Percentiles rank a stretch among this genome's conserved stretches.
Conservation (phyloP, 2,888 invertebrate species). For the Carabus problematicus region DNA sequence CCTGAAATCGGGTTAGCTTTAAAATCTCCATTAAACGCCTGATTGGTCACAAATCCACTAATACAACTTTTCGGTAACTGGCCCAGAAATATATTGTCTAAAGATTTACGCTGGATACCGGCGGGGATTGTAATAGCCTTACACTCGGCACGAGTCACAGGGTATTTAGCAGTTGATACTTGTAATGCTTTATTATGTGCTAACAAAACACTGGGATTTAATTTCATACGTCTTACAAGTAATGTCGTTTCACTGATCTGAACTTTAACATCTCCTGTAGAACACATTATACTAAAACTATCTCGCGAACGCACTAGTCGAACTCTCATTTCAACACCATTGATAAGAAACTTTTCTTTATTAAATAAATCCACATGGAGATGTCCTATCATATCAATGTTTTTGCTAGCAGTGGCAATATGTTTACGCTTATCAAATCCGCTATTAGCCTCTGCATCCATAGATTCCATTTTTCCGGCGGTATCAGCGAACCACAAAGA, state of each 20-base stretch:
- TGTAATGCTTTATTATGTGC: conserved; percentile 48
- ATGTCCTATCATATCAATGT: not conserved
- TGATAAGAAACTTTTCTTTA: conserved; percentile 10
- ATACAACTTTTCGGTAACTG: conserved; percentile 51
- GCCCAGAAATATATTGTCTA: conserved; percentile 51
- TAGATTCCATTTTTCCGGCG: conserved; percentile 37
- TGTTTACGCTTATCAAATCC: not conserved
- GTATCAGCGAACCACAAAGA: conserved; percentile 44
- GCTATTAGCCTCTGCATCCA: not conserved
- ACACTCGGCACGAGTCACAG: conserved; percentile 45
- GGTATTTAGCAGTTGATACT: conserved; percentile 47
- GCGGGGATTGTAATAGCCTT: conserved; percentile 47
- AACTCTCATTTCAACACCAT: conserved; percentile 3
- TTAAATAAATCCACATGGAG: conserved; percentile 4
- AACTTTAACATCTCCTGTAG: conserved; percentile 31
- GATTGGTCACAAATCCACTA: conserved; percentile 49
- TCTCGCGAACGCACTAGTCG: conserved; percentile 1
- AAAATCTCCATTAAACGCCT: conserved; percentile 45
- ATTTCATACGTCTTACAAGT: conserved; percentile 45
- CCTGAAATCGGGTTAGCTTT: conserved; percentile 43
- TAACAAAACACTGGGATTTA: conserved; percentile 47
- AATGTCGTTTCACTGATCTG: conserved; percentile 46
- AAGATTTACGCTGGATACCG: conserved; percentile 46
- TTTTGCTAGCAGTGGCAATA: not conserved
- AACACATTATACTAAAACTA: conserved; percentile 9